phyloP scores from a whole-genome alignment of 2,797 vertebrate genomes.

The Protosalanx chinensis region DNA sequence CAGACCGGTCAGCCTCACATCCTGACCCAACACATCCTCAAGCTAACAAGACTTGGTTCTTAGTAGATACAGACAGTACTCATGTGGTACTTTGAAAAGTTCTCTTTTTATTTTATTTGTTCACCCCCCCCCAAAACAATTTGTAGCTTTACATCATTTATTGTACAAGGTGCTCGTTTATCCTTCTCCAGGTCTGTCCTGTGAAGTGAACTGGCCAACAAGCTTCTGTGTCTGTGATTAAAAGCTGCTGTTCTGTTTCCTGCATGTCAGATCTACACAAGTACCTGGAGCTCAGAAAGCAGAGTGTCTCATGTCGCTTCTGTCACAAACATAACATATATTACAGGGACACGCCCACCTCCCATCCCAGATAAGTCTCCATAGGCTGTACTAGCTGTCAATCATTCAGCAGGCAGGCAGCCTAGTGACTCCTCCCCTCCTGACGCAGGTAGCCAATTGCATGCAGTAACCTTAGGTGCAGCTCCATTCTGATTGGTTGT shows the following conservation, averaged over 20 bases:
- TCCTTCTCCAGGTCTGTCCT: not conserved
- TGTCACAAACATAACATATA: slow-evolving; percentile 52
- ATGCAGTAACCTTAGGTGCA: slow-evolving; percentile 86
- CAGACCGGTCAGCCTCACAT: no score
- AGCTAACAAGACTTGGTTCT: no score
- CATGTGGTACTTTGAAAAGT: no score
- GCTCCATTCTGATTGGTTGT: slow-evolving; percentile 70
- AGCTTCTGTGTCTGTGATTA: not conserved
- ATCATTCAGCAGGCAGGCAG: slow-evolving; percentile 32
- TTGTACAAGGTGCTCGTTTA: no score
- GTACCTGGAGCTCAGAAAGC: not conserved
- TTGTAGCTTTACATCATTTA: no score
- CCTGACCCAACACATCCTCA: no score
- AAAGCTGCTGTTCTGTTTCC: not conserved
- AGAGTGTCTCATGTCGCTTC: slow-evolving; percentile 59
- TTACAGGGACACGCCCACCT: slow-evolving; percentile 23
- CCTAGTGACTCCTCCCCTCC: slow-evolving; percentile 28
- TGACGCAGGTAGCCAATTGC: slow-evolving; percentile 80
- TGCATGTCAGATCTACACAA: not conserved
- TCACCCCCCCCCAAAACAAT: no score
- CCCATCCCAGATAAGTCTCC: slow-evolving; percentile 28
- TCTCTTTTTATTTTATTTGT: no score
- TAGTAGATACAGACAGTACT: no score
- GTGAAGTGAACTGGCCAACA: no score
- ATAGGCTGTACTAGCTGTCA: slow-evolving; percentile 50